These are phyloP conservation scores for Candidula unifasciata DNA, from an alignment of 2,888 invertebrate genomes.

Conservation along the genomic window DNA sequence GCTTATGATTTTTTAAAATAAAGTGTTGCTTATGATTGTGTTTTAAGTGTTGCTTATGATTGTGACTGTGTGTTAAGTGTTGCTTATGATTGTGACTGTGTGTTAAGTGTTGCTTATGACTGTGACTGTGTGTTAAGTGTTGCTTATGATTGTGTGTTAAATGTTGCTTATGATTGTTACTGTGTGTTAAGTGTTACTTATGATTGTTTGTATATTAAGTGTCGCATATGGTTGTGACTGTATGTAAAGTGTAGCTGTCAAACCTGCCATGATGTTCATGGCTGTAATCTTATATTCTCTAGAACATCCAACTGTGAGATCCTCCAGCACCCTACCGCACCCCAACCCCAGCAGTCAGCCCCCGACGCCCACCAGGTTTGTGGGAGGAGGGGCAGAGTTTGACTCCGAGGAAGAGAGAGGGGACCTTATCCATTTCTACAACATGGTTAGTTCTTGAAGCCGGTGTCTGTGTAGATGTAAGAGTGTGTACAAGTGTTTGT, in stretches of 20 bases:
- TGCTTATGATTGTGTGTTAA: not conserved
- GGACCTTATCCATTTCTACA: slow-evolving; percentile 96
- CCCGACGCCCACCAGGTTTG: slow-evolving; percentile 82
- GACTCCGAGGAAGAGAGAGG: slow-evolving; percentile 82
- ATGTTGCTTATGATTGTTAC: not conserved
- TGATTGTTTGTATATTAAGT: not conserved
- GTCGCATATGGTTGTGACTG: too few species aligned
- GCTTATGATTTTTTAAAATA: too few species aligned
- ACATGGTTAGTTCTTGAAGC: slow-evolving; percentile 79
- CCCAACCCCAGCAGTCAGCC: slow-evolving; percentile 80
- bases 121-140: too few species aligned
- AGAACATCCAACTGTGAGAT: slow-evolving; percentile 75
- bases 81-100: not conserved
- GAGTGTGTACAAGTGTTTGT: too few species aligned
- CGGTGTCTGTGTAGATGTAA: too few species aligned
- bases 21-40: too few species aligned
- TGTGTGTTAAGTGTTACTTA: not conserved
- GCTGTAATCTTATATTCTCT: too few species aligned
- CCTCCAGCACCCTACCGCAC: slow-evolving; percentile 79
- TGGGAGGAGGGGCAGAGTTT: slow-evolving; percentile 79
- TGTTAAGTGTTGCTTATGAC: not conserved
- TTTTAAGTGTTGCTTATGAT: not conserved
- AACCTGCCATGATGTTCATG: too few species aligned
- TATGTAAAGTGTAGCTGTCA: too few species aligned
- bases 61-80: not conserved